Conservation (phyloP, 2,888 invertebrate species). For the Anticlea derivata region DNA sequence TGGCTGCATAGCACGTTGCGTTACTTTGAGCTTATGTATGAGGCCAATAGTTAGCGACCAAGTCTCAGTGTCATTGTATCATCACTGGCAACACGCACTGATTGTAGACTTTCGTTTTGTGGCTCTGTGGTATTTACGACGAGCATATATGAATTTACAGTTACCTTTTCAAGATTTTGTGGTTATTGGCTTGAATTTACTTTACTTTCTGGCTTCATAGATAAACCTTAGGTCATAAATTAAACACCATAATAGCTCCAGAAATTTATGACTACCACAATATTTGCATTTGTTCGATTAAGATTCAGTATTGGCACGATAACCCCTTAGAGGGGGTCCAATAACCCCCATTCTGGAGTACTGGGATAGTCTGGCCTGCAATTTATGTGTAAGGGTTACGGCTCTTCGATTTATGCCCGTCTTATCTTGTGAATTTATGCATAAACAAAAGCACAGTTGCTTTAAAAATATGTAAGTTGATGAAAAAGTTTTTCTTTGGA, state of each 20-base stretch:
- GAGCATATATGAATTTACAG: no score
- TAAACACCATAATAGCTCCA: not conserved
- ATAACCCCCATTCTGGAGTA: not conserved
- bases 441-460: slow-evolving; percentile 10
- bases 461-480: no score
- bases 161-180: no score
- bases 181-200: no score
- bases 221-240: not conserved
- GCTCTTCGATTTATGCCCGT: slow-evolving; percentile 37
- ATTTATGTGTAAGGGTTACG: slow-evolving; percentile 35
- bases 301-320: slow-evolving; percentile 9
- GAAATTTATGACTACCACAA: slow-evolving; percentile 24
- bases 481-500: not conserved
- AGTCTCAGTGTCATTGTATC: no score
- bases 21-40: no score
- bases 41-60: no score
- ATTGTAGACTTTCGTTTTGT: no score
- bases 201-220: no score
- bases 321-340: not conserved
- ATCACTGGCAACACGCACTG: no score
- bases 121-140: no score
- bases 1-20: no score
- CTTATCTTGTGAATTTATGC: slow-evolving; percentile 31
- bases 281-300: slow-evolving; percentile 31
- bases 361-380: slow-evolving; percentile 29